These are phyloP conservation scores for Cryptotermes secundus DNA, from an alignment of 1,140 invertebrate species.

Conservation along the genomic window DNA sequence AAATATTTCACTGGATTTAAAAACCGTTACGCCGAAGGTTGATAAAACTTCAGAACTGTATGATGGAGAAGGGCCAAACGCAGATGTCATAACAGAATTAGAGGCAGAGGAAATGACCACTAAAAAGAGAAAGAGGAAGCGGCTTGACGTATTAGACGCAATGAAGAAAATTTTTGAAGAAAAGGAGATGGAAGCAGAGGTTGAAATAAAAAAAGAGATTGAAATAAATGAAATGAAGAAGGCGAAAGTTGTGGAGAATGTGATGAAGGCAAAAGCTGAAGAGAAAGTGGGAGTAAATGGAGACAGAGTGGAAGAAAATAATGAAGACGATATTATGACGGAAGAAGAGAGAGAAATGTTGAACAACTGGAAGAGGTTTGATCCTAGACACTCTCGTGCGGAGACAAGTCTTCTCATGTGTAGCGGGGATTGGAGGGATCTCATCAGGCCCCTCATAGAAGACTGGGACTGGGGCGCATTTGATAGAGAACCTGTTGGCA, in stretches of 20 bases:
- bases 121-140: constrained; percentile 44
- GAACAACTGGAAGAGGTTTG: constrained; percentile 41
- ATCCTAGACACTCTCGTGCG: constrained; percentile 35
- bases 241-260: constrained; percentile 36
- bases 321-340: constrained; percentile 53
- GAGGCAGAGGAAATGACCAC: constrained; percentile 53
- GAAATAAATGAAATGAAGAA: constrained; percentile 38
- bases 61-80: constrained; percentile 64
- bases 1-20: constrained; percentile 68
- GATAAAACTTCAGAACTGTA: constrained; percentile 53
- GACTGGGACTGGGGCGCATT: constrained; percentile 63
- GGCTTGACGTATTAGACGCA: constrained; percentile 37
- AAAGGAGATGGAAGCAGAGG: constrained; percentile 51
- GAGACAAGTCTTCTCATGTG: constrained; percentile 42
- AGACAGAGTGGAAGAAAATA: constrained; percentile 52
- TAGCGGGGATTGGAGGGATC: constrained; percentile 58
- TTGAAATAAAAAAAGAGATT: constrained; percentile 37
- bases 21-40: constrained; percentile 56
- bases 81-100: constrained; percentile 60
- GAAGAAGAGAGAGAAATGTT: constrained; percentile 44
- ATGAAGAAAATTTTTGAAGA: constrained; percentile 76
- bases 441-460: constrained; percentile 58
- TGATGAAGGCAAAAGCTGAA: constrained; percentile 33
- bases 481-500: constrained; percentile 51
- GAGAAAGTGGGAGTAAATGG: not conserved